These are phyloP conservation scores for Drosophila crucigera DNA, from an alignment of 2,888 invertebrate genomes.

Conservation along the genomic window DNA sequence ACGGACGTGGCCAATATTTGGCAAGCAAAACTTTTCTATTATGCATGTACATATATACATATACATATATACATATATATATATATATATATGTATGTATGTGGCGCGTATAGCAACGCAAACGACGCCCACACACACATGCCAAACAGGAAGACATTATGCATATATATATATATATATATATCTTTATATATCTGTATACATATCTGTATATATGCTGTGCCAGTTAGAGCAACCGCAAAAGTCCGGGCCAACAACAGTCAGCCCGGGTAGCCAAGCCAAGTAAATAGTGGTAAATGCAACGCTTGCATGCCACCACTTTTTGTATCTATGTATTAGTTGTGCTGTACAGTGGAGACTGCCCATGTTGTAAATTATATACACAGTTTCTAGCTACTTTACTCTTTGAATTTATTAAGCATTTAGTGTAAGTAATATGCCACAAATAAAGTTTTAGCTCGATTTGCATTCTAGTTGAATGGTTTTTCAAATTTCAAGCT, in stretches of 20 bases:
- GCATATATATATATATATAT: background rate
- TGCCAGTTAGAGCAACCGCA: conserved; percentile 48
- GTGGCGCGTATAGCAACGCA: conserved; percentile 16
- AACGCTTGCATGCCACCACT: conserved; percentile 51
- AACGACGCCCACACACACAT: conserved; percentile 15
- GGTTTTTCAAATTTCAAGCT: no score
- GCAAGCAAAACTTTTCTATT: conserved; percentile 19
- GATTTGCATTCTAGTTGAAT: no score
- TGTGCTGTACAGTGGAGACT: conserved; percentile 29
- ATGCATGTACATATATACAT: background rate
- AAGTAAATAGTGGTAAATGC: conserved; percentile 54
- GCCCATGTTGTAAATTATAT: background rate
- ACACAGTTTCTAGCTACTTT: background rate
- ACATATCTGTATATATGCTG: conserved; percentile 6
- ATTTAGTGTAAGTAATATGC: no score
- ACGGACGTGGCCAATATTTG: conserved; percentile 15
- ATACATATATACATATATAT: background rate
- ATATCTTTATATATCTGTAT: background rate
- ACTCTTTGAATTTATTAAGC: background rate
- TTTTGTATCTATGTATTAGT: conserved; percentile 22
- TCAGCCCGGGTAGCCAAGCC: conserved; percentile 12
- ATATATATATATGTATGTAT: conserved; percentile 6
- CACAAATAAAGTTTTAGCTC: no score
- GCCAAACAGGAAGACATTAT: background rate
- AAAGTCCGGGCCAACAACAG: conserved; percentile 28